These are phyloP conservation scores for Monoplex corrugatus DNA, from an alignment of 2,888 invertebrate genomes.

Conservation along the genomic window DNA sequence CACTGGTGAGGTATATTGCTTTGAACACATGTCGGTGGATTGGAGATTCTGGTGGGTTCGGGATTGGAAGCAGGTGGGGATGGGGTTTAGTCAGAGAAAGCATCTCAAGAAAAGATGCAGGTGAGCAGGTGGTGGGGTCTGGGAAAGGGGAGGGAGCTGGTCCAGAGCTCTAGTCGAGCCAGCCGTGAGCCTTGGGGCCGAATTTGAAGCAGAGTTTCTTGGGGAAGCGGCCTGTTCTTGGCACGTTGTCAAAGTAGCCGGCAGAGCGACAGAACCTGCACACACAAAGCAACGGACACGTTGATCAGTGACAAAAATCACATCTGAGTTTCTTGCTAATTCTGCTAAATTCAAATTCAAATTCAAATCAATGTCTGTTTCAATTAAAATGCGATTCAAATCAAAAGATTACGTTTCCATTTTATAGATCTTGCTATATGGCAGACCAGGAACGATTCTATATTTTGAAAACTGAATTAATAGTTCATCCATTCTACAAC, in stretches of 20 bases:
- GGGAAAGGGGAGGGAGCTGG: background rate
- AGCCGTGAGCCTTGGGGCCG: slow-evolving; percentile 88
- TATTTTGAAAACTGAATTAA: too few species aligned
- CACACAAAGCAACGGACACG: background rate
- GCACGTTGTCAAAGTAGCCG: slow-evolving; percentile 73
- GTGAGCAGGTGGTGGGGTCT: background rate
- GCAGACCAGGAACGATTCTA: too few species aligned
- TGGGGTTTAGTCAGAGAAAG: too few species aligned
- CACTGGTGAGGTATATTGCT: too few species aligned
- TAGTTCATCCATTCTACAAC: too few species aligned
- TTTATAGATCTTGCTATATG: too few species aligned
- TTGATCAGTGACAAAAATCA: too few species aligned
- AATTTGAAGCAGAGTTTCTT: slow-evolving; percentile 79
- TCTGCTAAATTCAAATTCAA: background rate
- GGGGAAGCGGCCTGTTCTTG: slow-evolving; percentile 73
- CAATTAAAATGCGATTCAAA: background rate
- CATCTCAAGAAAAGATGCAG: background rate
- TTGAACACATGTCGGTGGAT: background rate
- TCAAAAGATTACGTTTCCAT: too few species aligned
- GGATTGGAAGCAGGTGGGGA: background rate
- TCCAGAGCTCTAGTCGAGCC: slow-evolving; percentile 82
- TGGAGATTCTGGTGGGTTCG: background rate
- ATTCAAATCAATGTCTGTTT: background rate
- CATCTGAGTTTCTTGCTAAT: background rate
- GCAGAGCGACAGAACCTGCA: slow-evolving; percentile 73